A percentile compares a stretch with the other conserved stretches of the same genome.
These are phyloP conservation scores for Orius insidiosus DNA, from an alignment of 1,140 invertebrate genomes.

Conservation along the genomic window DNA sequence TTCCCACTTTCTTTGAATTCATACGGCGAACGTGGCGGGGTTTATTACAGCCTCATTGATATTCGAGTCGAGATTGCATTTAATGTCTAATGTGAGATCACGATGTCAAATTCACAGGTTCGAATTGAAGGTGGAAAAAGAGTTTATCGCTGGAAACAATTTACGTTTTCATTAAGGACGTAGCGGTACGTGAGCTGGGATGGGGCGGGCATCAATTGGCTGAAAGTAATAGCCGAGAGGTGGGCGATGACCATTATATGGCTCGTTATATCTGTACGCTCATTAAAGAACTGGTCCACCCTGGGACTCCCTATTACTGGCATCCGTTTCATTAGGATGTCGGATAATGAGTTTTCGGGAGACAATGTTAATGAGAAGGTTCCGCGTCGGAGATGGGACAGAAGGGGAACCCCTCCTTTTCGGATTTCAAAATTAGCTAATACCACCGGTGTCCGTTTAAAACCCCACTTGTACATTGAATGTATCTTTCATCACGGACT, in stretches of 20 bases:
- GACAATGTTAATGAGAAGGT: conserved; percentile 17
- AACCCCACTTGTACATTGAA: too few species aligned
- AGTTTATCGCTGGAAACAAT: conserved; percentile 3
- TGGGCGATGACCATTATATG: conserved; percentile 5
- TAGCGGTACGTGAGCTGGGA: not conserved
- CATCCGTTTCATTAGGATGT: conserved; percentile 18
- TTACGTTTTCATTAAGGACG: conserved; percentile 3
- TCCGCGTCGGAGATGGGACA: too few species aligned
- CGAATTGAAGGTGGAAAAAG: too few species aligned
- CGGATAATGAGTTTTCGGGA: conserved; percentile 18
- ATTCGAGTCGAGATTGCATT: too few species aligned
- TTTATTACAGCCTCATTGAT: too few species aligned
- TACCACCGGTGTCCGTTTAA: conserved; percentile 1
- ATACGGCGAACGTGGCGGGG: too few species aligned
- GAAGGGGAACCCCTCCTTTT: not conserved
- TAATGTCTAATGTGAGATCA: too few species aligned
- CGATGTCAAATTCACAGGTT: too few species aligned
- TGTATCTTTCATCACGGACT: too few species aligned
- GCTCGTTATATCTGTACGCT: conserved; percentile 11
- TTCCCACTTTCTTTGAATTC: too few species aligned
- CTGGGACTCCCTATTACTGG: conserved; percentile 13
- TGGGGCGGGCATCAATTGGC: not conserved
- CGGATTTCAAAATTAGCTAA: conserved; percentile 1
- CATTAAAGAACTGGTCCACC: conserved; percentile 12
- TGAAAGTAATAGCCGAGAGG: not conserved